Conservation (phyloP, 2,797 vertebrate species). For the Anisognathus igniventris region DNA sequence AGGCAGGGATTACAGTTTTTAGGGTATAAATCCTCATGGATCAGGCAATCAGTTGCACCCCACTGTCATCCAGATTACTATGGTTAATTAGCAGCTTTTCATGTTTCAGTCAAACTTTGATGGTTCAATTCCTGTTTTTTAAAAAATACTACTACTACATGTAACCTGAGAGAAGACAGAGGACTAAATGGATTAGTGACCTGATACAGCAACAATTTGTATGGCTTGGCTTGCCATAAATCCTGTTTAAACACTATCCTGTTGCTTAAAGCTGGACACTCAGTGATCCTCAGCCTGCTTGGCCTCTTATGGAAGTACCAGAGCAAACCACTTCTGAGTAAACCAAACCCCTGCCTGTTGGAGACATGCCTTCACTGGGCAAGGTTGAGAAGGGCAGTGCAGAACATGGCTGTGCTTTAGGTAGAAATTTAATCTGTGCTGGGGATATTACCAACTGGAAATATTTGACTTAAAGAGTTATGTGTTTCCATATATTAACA, state of each 20-base stretch:
- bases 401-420: constrained; percentile 39
- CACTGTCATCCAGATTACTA: not conserved
- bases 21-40: not conserved
- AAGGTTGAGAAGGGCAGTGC: not conserved
- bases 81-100: constrained; percentile 25
- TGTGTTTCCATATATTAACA: constrained; percentile 57
- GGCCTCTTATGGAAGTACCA: constrained; percentile 21
- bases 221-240: constrained; percentile 18
- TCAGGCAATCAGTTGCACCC: not conserved
- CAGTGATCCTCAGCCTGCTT: not conserved
- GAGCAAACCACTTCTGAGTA: not conserved
- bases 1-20: not conserved
- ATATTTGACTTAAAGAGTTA: constrained; percentile 57
- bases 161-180: constrained; percentile 40
- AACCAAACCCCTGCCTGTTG: not conserved
- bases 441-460: constrained; percentile 61
- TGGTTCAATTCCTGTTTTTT: not conserved
- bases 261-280: not conserved
- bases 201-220: constrained; percentile 30
- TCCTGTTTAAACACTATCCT: constrained; percentile 35
- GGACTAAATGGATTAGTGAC: constrained; percentile 41
- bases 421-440: constrained; percentile 57
- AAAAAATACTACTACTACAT: not conserved
- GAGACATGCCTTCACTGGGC: not conserved
- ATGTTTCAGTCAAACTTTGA: not conserved